Conservation (phyloP, 2,888 invertebrate species). For the Onthophagus sagittarius region DNA sequence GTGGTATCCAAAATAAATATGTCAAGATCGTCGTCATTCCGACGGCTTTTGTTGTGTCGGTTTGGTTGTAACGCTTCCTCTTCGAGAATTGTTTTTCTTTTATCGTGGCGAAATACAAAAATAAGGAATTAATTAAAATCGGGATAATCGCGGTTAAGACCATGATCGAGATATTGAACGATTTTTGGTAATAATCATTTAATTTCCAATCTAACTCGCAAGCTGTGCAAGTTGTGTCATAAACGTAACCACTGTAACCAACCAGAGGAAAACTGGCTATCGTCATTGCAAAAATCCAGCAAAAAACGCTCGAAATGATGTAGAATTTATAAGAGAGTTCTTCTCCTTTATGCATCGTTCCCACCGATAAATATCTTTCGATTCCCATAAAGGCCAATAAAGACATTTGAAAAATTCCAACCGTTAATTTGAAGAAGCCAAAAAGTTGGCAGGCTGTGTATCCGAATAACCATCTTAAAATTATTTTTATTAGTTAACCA, state of each 20-base stretch:
- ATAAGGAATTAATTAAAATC: slow-evolving; percentile 38
- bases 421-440: slow-evolving; percentile 55
- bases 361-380: slow-evolving; percentile 53
- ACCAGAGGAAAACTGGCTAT: slow-evolving; percentile 52
- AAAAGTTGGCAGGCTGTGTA: slow-evolving; percentile 54
- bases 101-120: slow-evolving; percentile 25
- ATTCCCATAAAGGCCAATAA: slow-evolving; percentile 51
- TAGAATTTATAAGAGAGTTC: slow-evolving; percentile 49
- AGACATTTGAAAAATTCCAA: slow-evolving; percentile 55
- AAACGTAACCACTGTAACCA: slow-evolving; percentile 52
- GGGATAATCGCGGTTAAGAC: slow-evolving; percentile 50
- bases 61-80: slow-evolving; percentile 17
- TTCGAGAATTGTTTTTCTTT: slow-evolving; percentile 16
- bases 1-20: slow-evolving; percentile 49
- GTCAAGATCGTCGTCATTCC: slow-evolving; percentile 45
- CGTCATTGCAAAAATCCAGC: slow-evolving; percentile 49
- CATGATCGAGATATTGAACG: slow-evolving; percentile 50
- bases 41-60: slow-evolving; percentile 38
- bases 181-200: slow-evolving; percentile 48
- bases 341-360: slow-evolving; percentile 48
- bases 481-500: background rate
- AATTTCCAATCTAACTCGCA: slow-evolving; percentile 54
- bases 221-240: slow-evolving; percentile 52
- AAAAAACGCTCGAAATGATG: slow-evolving; percentile 48
- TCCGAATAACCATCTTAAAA: slow-evolving; percentile 55